Evolutionary conservation across 2,797 vertebrate genomes (phyloP), one percentile per base, ranked within the genome.

Genomic region (Tarsius wallacei): DNA sequence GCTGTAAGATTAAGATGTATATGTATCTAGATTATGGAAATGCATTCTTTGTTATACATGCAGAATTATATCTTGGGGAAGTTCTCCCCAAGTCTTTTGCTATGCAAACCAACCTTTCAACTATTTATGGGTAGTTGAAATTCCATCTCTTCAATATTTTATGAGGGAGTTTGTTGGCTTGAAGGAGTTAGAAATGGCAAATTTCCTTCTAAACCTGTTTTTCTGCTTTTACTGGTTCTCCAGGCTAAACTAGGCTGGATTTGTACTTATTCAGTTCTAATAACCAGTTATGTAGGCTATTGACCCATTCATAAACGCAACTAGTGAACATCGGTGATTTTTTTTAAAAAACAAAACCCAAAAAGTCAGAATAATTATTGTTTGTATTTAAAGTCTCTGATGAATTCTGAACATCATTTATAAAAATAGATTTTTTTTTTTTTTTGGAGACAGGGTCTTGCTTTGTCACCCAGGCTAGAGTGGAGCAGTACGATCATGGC

Each of bases 351-450:
- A 71, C 17, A 71, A 81, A 88, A 57, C 0, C 49, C 17, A 17
- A 42, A 90, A 71, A 51, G 14, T n/a, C 26, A 93, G 57, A 94
- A 90, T 1, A 73, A 36, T 91, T 76, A 85, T 73, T 94, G 61
- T 33, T 93, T 64, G 55, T 71, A 70, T 78, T 85, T 85, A 88
- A 89, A 73, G 42, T 93, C 21, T 83, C 33, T 86, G 55, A 42
- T 85, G 31, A 85, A 85, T 51, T 93, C 63, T 80, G 70, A 87
- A 95, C 83, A 90, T 77, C 47, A 63, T 87, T 87, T 86, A 36
- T 14, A 94, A 83, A 94, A 73, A 8, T 63, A 78, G 51, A 68
- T 97, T 68, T 17, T 91, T 90, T 97, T 68, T 17, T 91, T 90
- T 97, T 68, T 17, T 91, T 90, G 3, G 42, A 42, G 42, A 42